These are phyloP conservation scores for Thecocarcelia acutangulata DNA, from an alignment of 2,888 invertebrate genomes.

Conservation along the genomic window DNA sequence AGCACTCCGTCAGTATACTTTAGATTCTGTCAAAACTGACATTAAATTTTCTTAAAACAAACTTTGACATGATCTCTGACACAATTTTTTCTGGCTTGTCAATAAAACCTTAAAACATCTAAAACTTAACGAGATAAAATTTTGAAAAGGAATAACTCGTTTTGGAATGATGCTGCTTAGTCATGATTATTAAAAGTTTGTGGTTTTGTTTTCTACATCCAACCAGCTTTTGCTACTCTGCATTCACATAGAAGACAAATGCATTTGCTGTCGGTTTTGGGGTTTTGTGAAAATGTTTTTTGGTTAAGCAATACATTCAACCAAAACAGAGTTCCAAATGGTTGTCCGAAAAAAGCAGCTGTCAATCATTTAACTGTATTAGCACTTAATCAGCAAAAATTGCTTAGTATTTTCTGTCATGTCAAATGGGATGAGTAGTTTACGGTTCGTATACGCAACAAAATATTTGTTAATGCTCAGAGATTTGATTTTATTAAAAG, in stretches of 20 bases:
- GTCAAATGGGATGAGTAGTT: not conserved
- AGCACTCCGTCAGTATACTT: not conserved
- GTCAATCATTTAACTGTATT: constrained; percentile 48
- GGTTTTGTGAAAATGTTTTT: not conserved
- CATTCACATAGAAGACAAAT: not conserved
- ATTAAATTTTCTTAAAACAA: not conserved
- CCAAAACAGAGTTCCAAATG: constrained; percentile 1
- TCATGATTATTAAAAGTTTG: constrained; percentile 31
- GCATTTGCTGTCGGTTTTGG: not conserved
- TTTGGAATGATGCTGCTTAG: constrained; percentile 10
- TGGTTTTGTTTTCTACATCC: constrained; percentile 29
- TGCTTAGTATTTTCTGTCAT: constrained; percentile 1
- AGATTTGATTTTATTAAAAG: constrained; percentile 1
- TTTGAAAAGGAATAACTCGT: not conserved
- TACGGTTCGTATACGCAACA: constrained; percentile 2
- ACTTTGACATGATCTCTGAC: constrained; percentile 31
- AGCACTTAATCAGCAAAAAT: constrained; percentile 53
- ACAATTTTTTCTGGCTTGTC: constrained; percentile 36
- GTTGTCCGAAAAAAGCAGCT: constrained; percentile 37
- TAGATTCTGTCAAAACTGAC: not conserved
- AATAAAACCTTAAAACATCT: constrained; percentile 36
- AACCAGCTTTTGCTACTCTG: not conserved
- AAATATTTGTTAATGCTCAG: not conserved
- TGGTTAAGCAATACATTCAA: not conserved
- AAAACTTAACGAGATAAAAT: constrained; percentile 27